Base-by-base conservation (phyloP, 2,888 invertebrate genomes). In the Pedicia rivosa region DNA sequence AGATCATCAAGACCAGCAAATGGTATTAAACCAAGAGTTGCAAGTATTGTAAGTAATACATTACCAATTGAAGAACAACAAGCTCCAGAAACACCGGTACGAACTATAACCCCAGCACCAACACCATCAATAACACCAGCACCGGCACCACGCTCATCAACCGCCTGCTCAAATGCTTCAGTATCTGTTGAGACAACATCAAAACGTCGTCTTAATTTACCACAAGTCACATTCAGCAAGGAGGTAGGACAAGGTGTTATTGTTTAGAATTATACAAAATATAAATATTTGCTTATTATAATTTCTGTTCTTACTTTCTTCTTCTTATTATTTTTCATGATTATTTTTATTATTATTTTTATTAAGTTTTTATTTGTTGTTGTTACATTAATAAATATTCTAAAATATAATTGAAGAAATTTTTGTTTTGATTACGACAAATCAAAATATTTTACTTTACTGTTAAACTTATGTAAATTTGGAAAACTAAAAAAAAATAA, bases 221-320 rank as follows among this genome's bases (percentile, higher is more conserved):
- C 81, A 14, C 81, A 81, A 66, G 82, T 87, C 56, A 81, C 86
- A 36, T 86, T 86, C 64, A 83, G 76, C 55, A 78, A 81, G 59
- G 86, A 87, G 86, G 86, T 87, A 74, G 84, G 86, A 80, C 78
- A 73, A 50, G 84, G 84, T 43, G 79, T 86, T 50, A 74, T 86
- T 51, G 84, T 86, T 49, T 84, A 65, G 67, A 34, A 15, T 3
- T 29, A 29, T 8, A 24, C 24, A 24, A 4, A 24, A 4, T 3
- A 24, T 14, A 14, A 24, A n/a, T 31, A 29, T 15, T 8, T 30
- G n/a, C 5, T 30, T 17, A 28, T 16, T 30, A 30, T 15, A 9
- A 15, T 30, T 30, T 28, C n/a, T 4, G 28, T 28, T 22, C n/a
- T n/a, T n/a, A n/a, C n/a, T n/a, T n/a, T n/a, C n/a, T n/a, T n/a